Percentiles rank a stretch among this genome's conserved stretches.
Evolutionary conservation across 2,113 vertebrate genomes (phyloP).

Genomic region (Burhinus bistriatus): DNA sequence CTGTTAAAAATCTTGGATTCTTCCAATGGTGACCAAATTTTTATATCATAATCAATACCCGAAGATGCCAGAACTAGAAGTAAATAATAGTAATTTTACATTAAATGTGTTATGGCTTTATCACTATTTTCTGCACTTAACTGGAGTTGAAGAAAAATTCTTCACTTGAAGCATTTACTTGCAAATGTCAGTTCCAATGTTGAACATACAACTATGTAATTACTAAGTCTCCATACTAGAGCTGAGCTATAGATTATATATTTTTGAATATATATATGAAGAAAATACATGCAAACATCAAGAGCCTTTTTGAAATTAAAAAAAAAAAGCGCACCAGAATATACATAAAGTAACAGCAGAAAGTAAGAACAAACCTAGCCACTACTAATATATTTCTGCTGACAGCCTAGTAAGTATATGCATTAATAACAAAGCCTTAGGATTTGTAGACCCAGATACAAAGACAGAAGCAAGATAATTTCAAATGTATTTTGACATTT

Average conservation of each 20-base stretch:
- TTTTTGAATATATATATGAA: neutral
- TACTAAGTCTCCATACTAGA: neutral
- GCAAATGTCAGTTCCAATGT: neutral
- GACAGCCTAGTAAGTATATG: neutral
- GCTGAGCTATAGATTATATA: neutral
- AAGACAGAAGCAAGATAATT: neutral
- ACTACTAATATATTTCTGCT: neutral
- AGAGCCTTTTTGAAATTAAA: neutral
- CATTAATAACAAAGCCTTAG: neutral
- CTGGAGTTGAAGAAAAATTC: neutral
- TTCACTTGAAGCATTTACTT: neutral
- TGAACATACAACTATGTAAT: neutral
- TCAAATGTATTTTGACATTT: neutral
- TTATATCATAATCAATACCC: slow-evolving; percentile 98
- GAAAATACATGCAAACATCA: neutral
- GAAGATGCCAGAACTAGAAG: slow-evolving; percentile 94
- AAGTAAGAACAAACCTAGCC: neutral
- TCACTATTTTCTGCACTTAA: neutral
- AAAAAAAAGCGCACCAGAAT: neutral
- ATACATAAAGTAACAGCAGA: neutral
- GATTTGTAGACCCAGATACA: neutral
- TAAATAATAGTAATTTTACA: neutral
- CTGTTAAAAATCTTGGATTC: slow-evolving; percentile 92
- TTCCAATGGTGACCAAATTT: slow-evolving; percentile 96
- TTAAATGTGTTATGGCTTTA: neutral